A percentile compares a stretch with the other conserved stretches of the same genome.
Evolutionary conservation across 1,140 invertebrate species (phyloP).

Genomic region (Frieseomelitta varia): DNA sequence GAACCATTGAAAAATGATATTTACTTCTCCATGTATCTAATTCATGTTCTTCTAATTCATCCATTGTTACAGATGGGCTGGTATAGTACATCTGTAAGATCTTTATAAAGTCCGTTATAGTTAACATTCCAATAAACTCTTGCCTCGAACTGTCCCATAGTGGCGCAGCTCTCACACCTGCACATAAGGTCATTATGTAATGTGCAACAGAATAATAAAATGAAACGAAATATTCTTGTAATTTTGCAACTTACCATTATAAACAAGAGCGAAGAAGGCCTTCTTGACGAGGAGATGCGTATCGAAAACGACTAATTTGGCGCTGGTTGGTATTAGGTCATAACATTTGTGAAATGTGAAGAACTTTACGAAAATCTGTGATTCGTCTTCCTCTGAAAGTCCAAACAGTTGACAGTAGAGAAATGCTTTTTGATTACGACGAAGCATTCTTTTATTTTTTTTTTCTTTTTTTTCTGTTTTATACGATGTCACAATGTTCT

Average conservation of each 20-base stretch:
- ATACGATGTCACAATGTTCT: constrained; percentile 41
- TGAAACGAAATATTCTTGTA: neutral
- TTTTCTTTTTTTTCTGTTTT: constrained; percentile 16
- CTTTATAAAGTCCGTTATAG: constrained; percentile 99
- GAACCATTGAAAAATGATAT: constrained; percentile 62
- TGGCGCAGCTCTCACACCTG: constrained; percentile 97
- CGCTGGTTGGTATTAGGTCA: constrained; percentile 99
- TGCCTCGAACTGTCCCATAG: constrained; percentile 97
- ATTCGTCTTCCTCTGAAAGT: constrained; percentile 97
- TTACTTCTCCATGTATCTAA: constrained; percentile 96
- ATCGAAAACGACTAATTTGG: constrained; percentile 99
- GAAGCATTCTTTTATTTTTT: constrained; percentile 63
- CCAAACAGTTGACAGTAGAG: constrained; percentile 79
- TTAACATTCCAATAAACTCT: constrained; percentile 98
- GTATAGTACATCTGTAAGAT: constrained; percentile 99
- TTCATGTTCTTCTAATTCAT: constrained; percentile 98
- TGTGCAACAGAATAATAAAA: neutral
- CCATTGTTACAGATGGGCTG: constrained; percentile 94
- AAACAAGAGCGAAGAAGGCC: constrained; percentile 98
- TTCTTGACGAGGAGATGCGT: constrained; percentile 99
- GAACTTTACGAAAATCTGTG: constrained; percentile 98
- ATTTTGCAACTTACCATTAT: constrained; percentile 90
- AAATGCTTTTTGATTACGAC: constrained; percentile 73
- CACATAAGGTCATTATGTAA: constrained; percentile 48
- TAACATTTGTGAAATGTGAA: constrained; percentile 99